These are phyloP conservation scores for Dendrocincla fuliginosa DNA, from an alignment of 2,797 vertebrate genomes.

Conservation along the genomic window DNA sequence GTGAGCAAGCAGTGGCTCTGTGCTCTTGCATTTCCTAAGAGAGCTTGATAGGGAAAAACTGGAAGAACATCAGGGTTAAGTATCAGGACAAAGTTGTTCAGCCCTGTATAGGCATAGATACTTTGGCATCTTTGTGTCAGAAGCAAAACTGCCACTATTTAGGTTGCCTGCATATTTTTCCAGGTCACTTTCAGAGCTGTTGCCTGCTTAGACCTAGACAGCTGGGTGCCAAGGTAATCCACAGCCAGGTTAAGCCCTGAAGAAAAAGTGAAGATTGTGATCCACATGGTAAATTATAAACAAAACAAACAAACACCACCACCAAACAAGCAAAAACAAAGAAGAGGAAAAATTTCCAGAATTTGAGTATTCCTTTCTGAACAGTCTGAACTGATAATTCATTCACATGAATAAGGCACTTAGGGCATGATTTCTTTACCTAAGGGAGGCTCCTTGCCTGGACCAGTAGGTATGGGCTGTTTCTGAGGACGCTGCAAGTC, in stretches of 20 bases:
- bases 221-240: not conserved
- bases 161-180: not conserved
- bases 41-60: not conserved
- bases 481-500: not conserved
- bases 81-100: not conserved
- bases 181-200: not conserved
- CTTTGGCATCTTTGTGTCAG: not conserved
- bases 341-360: not conserved
- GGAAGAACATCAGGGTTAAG: not conserved
- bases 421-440: not conserved
- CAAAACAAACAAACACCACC: not conserved
- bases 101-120: not conserved
- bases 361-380: not conserved
- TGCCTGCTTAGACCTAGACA: not conserved
- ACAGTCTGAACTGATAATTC: not conserved
- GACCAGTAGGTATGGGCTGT: not conserved
- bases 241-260: not conserved
- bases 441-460: not conserved
- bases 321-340: not conserved
- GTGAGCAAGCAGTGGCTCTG: not conserved
- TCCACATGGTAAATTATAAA: not conserved
- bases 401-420: fast-evolving
- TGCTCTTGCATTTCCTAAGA: not conserved
- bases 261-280: not conserved
- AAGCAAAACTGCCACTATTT: not conserved